phyloP scores from a whole-genome alignment of 2,113 vertebrate genomes.

The Scomber colias region DNA sequence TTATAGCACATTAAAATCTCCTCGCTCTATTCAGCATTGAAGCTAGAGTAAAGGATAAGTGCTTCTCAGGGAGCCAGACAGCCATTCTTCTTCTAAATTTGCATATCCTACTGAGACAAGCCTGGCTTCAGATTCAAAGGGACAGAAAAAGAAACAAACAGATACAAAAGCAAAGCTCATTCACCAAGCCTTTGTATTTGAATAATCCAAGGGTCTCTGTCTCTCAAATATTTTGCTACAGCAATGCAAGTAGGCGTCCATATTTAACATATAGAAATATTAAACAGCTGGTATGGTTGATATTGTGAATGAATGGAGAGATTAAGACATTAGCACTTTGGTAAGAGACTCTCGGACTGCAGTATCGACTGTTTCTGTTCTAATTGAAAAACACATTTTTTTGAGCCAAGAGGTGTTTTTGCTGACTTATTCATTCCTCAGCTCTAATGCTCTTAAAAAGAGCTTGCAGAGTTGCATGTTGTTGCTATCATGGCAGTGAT shows the following conservation, averaged over 20 bases:
- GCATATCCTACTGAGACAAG: constrained; percentile 79
- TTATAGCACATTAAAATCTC: constrained; percentile 65
- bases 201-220: constrained; percentile 77
- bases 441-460: constrained; percentile 77
- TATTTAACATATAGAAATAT: constrained; percentile 60
- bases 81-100: constrained; percentile 78
- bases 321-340: constrained; percentile 71
- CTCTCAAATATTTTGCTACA: constrained; percentile 62
- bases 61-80: constrained; percentile 77
- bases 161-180: constrained; percentile 73
- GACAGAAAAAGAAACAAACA: constrained; percentile 77
- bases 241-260: constrained; percentile 38
- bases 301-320: constrained; percentile 67
- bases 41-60: constrained; percentile 69
- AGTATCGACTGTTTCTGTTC: constrained; percentile 51
- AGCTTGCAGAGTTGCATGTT: constrained; percentile 80
- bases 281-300: constrained; percentile 62
- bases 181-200: constrained; percentile 75
- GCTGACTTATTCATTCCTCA: constrained; percentile 75
- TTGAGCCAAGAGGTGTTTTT: constrained; percentile 69
- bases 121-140: constrained; percentile 76
- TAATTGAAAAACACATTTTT: constrained; percentile 74
- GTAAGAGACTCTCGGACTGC: constrained; percentile 40
- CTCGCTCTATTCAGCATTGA: constrained; percentile 54
- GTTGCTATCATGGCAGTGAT: constrained; percentile 78